Evolutionary conservation across 23 tunicate genomes (phyloP).

Genomic region (Corella eumyota): DNA sequence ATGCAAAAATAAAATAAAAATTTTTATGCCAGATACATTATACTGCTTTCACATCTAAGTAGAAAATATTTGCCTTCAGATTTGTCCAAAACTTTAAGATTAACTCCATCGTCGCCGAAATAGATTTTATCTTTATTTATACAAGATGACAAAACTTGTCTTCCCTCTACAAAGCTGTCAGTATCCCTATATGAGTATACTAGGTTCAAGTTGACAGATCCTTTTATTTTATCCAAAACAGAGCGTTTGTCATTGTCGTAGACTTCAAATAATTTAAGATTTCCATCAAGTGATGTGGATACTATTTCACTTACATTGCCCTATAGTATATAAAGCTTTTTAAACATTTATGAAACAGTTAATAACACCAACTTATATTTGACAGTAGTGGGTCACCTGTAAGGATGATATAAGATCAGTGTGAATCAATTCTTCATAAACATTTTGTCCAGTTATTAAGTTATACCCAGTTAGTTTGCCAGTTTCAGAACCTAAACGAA

Average conservation of each 20-base stretch:
- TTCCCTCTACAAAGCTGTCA: slow-evolving; percentile 2
- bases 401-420: slow-evolving; percentile 34
- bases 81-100: slow-evolving; percentile 29
- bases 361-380: neutral
- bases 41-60: neutral
- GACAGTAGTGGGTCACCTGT: slow-evolving; percentile 14
- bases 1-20: too few relatives aligned
- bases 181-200: slow-evolving; percentile 1
- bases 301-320: neutral
- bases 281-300: slow-evolving; percentile 16
- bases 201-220: neutral
- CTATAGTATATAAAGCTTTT: neutral
- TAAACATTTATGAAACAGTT: too few relatives aligned
- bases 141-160: slow-evolving; percentile 21
- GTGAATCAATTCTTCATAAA: slow-evolving; percentile 34
- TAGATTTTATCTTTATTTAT: slow-evolving; percentile 13
- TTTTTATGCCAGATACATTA: too few relatives aligned
- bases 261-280: slow-evolving; percentile 20
- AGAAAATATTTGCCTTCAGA: neutral
- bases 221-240: neutral
- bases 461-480: slow-evolving; percentile 58
- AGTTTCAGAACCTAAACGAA: slow-evolving; percentile 34
- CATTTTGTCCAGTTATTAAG: slow-evolving; percentile 15
- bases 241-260: neutral
- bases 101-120: slow-evolving; percentile 77